Conservation (phyloP, 2,888 invertebrate species). For the Zaprionus bogoriensis region DNA sequence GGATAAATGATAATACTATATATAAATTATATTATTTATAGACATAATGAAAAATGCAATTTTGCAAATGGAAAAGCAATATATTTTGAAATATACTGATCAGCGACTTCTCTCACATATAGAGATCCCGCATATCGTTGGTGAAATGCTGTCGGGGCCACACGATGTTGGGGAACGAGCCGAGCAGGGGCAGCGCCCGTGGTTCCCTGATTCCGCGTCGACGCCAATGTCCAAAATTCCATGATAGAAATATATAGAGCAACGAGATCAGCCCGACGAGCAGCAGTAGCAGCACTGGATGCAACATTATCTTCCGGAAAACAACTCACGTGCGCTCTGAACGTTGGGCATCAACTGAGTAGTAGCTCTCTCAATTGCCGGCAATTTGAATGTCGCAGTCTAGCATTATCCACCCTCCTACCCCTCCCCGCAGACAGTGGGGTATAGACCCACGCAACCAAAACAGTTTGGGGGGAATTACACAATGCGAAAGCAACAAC, state of each 20-base stretch:
- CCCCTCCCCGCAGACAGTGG: background rate
- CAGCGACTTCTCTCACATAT: conserved; percentile 73
- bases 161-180: conserved; percentile 80
- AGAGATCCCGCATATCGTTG: conserved; percentile 82
- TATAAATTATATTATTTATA: no score
- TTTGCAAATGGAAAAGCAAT: no score
- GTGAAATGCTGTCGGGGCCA: conserved; percentile 76
- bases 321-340: conserved; percentile 7
- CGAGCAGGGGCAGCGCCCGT: conserved; percentile 77
- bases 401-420: background rate
- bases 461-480: background rate
- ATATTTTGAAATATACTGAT: no score
- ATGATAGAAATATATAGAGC: conserved; percentile 73
- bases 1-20: no score
- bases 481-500: conserved; percentile 22
- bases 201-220: conserved; percentile 80
- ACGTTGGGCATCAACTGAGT: conserved; percentile 35
- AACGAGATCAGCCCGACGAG: conserved; percentile 17
- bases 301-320: conserved; percentile 32
- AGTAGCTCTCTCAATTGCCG: conserved; percentile 3
- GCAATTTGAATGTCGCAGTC: conserved; percentile 5
- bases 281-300: conserved; percentile 29
- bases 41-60: no score
- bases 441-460: background rate
- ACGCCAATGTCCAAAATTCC: conserved; percentile 82